These are phyloP conservation scores for Eulemur mongoz DNA, from an alignment of 2,797 vertebrate genomes.

Conservation along the genomic window DNA sequence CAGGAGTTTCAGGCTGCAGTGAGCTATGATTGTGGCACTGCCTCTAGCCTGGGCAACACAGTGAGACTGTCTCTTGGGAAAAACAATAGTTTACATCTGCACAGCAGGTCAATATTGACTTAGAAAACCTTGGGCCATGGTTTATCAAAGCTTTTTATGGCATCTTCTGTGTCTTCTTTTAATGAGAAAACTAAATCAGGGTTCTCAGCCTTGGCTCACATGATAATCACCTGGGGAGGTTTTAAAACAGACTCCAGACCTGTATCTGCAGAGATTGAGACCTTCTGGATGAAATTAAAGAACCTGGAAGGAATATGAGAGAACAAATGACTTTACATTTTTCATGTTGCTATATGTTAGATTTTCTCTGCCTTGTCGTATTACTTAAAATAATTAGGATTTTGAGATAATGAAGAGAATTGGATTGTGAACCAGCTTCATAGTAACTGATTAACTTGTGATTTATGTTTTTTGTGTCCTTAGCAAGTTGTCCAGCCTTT, in stretches of 20 bases:
- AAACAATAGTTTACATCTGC: neutral
- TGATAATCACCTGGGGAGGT: neutral
- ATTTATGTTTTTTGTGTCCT: neutral
- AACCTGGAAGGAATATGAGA: neutral
- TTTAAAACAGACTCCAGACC: neutral
- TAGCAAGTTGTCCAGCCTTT: neutral
- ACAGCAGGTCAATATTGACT: neutral
- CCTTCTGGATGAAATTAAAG: neutral
- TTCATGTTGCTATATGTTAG: neutral
- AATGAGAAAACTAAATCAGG: neutral
- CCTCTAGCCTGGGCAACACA: too few relatives aligned
- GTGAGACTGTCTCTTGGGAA: too few relatives aligned
- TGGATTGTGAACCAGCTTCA: constrained; percentile 2
- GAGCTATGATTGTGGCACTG: too few relatives aligned
- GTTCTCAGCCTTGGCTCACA: neutral
- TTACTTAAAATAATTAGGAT: constrained; percentile 34
- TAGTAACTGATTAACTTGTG: neutral
- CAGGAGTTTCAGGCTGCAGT: too few relatives aligned
- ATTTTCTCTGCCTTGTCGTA: neutral
- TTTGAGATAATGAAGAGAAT: neutral
- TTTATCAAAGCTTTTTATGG: constrained; percentile 10
- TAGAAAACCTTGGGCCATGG: neutral
- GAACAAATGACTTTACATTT: neutral
- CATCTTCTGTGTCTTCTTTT: neutral
- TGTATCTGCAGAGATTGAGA: neutral